phyloP scores from a whole-genome alignment of 2,888 invertebrate genomes.

The Bellardia pandia region DNA sequence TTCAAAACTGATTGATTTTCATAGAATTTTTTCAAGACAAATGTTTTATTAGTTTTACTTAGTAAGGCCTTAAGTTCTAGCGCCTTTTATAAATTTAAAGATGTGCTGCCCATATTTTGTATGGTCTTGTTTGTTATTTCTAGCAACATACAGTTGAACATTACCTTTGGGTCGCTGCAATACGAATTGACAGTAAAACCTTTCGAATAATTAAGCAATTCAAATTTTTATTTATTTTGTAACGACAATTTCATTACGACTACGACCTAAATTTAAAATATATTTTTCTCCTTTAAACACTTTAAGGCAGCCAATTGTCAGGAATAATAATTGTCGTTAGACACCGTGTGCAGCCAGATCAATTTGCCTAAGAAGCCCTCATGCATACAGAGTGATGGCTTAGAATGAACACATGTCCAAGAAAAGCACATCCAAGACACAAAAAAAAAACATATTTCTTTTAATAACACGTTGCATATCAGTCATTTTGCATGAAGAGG shows the following conservation, averaged over 20 bases:
- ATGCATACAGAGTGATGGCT: constrained; percentile 35
- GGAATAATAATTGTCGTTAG: constrained; percentile 56
- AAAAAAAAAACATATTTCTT: constrained; percentile 38
- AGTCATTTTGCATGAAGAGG: constrained; percentile 64
- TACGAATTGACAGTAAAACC: neutral
- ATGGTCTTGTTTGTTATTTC: too few species aligned
- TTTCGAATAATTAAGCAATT: neutral
- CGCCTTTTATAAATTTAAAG: too few species aligned
- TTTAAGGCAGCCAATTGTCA: constrained; percentile 14
- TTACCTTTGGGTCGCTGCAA: neutral
- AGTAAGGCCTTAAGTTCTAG: too few species aligned
- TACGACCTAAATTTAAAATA: constrained; percentile 25
- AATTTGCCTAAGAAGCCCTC: constrained; percentile 50
- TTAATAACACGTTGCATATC: constrained; percentile 46
- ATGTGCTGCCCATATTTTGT: too few species aligned
- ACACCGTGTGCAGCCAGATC: constrained; percentile 28
- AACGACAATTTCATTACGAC: constrained; percentile 38
- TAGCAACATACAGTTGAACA: too few species aligned
- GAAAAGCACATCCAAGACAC: neutral
- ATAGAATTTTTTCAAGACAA: too few species aligned
- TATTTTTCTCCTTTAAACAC: constrained; percentile 15
- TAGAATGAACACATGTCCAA: constrained; percentile 37
- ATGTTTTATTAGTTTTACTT: too few species aligned
- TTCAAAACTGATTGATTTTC: too few species aligned
- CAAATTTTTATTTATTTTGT: constrained; percentile 27